Base-by-base conservation (phyloP, 2,888 invertebrate species). In the Lathronympha strigana region DNA sequence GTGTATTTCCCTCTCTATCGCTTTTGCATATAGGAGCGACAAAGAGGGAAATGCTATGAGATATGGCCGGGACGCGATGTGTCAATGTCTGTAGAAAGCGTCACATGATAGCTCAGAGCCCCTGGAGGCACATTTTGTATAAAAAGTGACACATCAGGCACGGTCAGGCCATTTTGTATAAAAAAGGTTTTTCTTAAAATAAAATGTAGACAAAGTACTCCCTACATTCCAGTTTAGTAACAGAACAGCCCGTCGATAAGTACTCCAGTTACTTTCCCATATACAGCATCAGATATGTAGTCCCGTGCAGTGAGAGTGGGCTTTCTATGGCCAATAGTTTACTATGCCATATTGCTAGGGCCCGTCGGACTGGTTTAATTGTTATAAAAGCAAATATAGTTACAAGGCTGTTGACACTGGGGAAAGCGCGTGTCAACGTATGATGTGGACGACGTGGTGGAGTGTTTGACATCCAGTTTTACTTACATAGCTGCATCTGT, bases 311-410 rank as follows among this genome's bases (percentile, higher is more conserved):
- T 64, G 73, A 74, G 73, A 75, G 72, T 71, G 60, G 50, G 71
- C 72, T 74, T 74, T 74, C 73, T 74, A 74, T 67, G 66, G 68
- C 63, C 69, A 70, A 69, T 69, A 68, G 73, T 72, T 72, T 71
- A 73, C 72, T 73, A 60, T 71, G 73, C 71, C 63, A 71, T 63
- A 67, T 67, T 28, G 45, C 57, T 51, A 69, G 70, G 69, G 72
- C 68, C 43, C 6, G 71, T 50, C 47, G 25, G 47, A 73, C 72
- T 67, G 68, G 73, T 71, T 70, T 33, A 38, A 53, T 60, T 58
- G 51, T 57, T 66, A 66, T 68, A 55, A 61, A 62, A 61, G 33
- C 40, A 55, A 51, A 23, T 63, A 43, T 31, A 38, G 49, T 60
- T 49, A 43, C 40, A 21, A 57, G 57, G 40, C 21, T 53, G 36